Evolutionary conservation across 2,797 vertebrate genomes (phyloP), one percentile per base, ranked within the genome.

Genomic region (Picus viridis): DNA sequence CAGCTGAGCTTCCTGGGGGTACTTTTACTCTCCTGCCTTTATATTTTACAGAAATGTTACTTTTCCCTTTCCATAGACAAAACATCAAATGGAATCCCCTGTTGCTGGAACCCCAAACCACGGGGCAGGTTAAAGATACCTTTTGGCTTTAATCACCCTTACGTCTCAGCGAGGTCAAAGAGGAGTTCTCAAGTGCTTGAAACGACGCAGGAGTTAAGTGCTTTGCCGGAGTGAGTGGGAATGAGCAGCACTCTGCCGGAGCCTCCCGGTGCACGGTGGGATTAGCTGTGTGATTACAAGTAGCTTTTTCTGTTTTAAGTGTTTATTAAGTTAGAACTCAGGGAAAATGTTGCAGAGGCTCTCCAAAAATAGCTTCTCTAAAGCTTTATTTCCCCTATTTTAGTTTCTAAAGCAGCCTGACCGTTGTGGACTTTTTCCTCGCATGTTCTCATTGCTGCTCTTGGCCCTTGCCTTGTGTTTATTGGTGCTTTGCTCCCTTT

Each of bases 251-350:
- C 81, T 83, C 85, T 63, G 72, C 75, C 72, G 82, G 63, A 86
- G 77, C 81, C 72, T 89, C 68, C 30, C 0, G 0, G 65, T 67
- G 83, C 83, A 75, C 0, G 2, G 65, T 87, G 78, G 94, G 94
- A 95, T 96, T 96, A 87, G 62, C 4, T 74, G 47, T 71, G 62
- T 83, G 90, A 93, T 93, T 94, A 78, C 88, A 89, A 93, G 72
- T 72, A 90, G 86, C 36, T 89, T 87, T 93, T 69, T 49, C 56
- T 74, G 54, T 61, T 95, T 86, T 90, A 85, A 94, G 88, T 94
- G 72, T 85, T 92, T 87, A 83, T 83, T 75, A 87, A 87, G 41
- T 76, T 75, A 56, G 49, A 93, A 90, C 54, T 23, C 75, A 59
- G 56, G 32, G 47, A 61, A 83, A 90, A 65, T 69, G 8, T 59